Percentiles rank a stretch among this genome's conserved stretches.
These are phyloP conservation scores for Cardiocondyla obscurior DNA, from an alignment of 1,140 invertebrate species.

Conservation along the genomic window DNA sequence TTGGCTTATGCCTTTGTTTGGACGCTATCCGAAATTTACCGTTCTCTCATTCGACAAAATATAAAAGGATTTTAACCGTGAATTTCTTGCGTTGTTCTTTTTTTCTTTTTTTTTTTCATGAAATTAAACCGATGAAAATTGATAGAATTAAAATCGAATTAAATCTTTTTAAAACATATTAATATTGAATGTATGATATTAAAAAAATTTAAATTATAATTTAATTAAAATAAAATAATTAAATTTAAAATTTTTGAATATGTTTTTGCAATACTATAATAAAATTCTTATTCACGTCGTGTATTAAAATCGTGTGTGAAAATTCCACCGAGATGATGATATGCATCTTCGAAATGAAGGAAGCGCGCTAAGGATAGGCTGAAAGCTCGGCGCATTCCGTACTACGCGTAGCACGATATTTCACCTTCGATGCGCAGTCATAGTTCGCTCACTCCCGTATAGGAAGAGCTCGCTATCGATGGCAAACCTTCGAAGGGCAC, in stretches of 20 bases:
- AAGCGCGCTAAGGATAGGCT: not conserved
- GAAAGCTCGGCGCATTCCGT: not conserved
- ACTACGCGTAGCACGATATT: constrained; percentile 22
- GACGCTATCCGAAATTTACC: constrained; percentile 32
- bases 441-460: not conserved
- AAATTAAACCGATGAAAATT: constrained; percentile 1
- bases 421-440: constrained; percentile 1
- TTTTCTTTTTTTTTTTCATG: no score
- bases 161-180: no score
- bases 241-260: not conserved
- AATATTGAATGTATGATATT: not conserved
- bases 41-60: constrained; percentile 27
- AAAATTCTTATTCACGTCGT: not conserved
- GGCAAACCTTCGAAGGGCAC: constrained; percentile 59
- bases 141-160: no score
- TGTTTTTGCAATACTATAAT: not conserved
- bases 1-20: constrained; percentile 14
- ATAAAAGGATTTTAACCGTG: constrained; percentile 30
- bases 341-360: constrained; percentile 1
- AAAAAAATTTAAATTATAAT: no score
- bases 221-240: constrained; percentile 14
- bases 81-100: constrained; percentile 4
- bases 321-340: not conserved
- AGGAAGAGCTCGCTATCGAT: constrained; percentile 31
- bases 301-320: not conserved